These are phyloP conservation scores for Pegea sp. DNA, from an alignment of 23 tunicate species.

Conservation along the genomic window DNA sequence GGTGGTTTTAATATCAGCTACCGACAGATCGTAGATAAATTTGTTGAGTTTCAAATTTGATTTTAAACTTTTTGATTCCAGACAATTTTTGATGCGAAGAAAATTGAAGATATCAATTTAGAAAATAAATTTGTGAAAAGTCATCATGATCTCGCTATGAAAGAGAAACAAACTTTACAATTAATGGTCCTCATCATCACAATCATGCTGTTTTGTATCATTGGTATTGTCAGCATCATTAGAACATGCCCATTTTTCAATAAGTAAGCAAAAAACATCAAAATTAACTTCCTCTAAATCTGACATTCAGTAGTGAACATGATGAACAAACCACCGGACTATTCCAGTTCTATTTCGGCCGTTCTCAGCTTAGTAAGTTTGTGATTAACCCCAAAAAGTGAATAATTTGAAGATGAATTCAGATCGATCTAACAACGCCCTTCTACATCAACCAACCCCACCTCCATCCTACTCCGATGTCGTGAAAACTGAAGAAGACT, in stretches of 20 bases:
- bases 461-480: conserved; percentile 76
- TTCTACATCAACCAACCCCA: conserved; percentile 25
- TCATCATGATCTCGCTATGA: too few relatives aligned
- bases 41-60: too few relatives aligned
- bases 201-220: too few relatives aligned
- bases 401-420: neutral
- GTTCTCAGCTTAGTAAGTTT: too few relatives aligned
- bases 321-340: neutral
- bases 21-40: conserved; percentile 20
- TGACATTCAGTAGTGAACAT: too few relatives aligned
- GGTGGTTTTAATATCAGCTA: conserved; percentile 31
- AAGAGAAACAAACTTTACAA: too few relatives aligned
- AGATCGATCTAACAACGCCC: neutral
- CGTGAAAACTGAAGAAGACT: conserved; percentile 85
- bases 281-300: neutral
- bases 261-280: conserved; percentile 4
- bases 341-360: neutral
- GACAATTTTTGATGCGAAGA: too few relatives aligned
- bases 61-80: too few relatives aligned
- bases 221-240: conserved; percentile 3
- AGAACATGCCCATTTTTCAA: neutral
- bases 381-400: too few relatives aligned
- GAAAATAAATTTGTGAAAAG: too few relatives aligned
- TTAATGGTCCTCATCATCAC: too few relatives aligned
- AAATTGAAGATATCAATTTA: too few relatives aligned